Percentiles rank a stretch among this genome's conserved stretches.
Evolutionary conservation across 2,888 invertebrate species (phyloP).

Genomic region (Metellina segmentata): DNA sequence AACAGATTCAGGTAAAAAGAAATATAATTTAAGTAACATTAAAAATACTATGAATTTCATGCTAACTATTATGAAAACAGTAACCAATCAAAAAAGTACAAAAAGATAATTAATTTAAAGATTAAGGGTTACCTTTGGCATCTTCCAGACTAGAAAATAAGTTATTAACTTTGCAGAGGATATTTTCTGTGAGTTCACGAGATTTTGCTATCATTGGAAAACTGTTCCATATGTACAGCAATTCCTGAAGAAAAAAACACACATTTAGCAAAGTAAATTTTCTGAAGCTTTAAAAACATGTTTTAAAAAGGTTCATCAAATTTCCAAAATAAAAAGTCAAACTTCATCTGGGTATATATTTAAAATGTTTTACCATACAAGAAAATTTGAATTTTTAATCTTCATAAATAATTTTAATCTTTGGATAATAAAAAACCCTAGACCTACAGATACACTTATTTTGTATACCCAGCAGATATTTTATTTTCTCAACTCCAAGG

Average conservation of each 20-base stretch:
- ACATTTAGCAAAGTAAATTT: neutral
- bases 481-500: too few relatives aligned
- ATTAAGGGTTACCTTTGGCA: slow-evolving; percentile 64
- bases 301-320: too few relatives aligned
- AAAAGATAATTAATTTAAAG: neutral
- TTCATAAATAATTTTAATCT: too few relatives aligned
- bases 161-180: slow-evolving; percentile 80
- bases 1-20: neutral
- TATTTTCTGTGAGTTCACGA: slow-evolving; percentile 82
- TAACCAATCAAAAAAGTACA: neutral
- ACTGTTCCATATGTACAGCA: slow-evolving; percentile 76
- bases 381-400: too few relatives aligned
- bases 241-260: slow-evolving; percentile 54
- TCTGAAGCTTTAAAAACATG: neutral
- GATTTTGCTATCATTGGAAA: slow-evolving; percentile 82
- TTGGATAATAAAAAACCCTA: too few relatives aligned
- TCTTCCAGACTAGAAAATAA: slow-evolving; percentile 75
- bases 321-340: too few relatives aligned
- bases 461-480: too few relatives aligned
- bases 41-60: too few relatives aligned
- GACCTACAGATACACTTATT: too few relatives aligned
- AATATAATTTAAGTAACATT: neutral
- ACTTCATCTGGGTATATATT: too few relatives aligned
- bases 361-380: too few relatives aligned
- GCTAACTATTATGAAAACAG: neutral